Evolutionary conservation across 2,113 vertebrate species (phyloP).

Genomic region (Laterallus jamaicensis): DNA sequence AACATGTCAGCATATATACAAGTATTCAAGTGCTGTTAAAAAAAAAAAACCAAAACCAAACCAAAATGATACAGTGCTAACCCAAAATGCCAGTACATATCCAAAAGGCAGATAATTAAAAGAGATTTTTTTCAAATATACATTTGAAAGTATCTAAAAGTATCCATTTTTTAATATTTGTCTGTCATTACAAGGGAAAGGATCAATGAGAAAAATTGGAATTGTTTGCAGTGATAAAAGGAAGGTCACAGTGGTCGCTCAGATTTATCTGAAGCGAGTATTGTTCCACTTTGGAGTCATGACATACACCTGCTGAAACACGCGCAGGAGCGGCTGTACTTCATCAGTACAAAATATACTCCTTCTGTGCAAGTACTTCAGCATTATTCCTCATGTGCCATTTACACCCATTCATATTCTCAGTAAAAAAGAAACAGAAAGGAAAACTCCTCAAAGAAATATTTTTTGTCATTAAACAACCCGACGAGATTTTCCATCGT

Average conservation of each 20-base stretch:
- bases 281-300: neutral
- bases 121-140: constrained; percentile 31
- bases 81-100: constrained; percentile 49
- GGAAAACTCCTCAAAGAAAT: constrained; percentile 17
- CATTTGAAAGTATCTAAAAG: constrained; percentile 44
- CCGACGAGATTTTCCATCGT: neutral
- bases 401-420: neutral
- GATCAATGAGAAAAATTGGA: neutral
- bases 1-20: constrained; percentile 55
- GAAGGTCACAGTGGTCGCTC: constrained; percentile 53
- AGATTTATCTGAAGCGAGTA: neutral
- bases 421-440: neutral
- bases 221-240: neutral
- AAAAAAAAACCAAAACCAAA: constrained; percentile 16
- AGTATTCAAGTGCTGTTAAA: constrained; percentile 71
- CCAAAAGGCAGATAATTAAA: constrained; percentile 55
- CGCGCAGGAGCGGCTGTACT: neutral
- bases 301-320: neutral
- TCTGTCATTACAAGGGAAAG: neutral
- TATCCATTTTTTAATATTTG: neutral
- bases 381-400: neutral
- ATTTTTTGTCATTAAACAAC: neutral
- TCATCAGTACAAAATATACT: neutral
- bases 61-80: constrained; percentile 31
- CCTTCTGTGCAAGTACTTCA: neutral